A percentile compares a stretch with the other conserved stretches of the same genome.
Conservation (phyloP, 2,888 invertebrate genomes). For the Metalampra italica region DNA sequence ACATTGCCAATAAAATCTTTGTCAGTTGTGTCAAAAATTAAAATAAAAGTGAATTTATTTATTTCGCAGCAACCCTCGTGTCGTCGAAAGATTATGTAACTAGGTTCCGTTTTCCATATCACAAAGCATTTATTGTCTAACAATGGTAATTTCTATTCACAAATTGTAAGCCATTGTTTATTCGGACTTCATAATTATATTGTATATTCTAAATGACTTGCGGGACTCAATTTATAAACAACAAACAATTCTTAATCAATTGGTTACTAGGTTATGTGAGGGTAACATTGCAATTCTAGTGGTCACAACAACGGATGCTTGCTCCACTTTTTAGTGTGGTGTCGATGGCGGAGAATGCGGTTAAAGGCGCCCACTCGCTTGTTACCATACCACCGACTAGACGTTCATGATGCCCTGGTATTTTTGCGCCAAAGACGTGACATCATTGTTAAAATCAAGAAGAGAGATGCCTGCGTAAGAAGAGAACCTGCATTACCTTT, state of each 20-base stretch:
- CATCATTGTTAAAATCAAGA: constrained; percentile 9
- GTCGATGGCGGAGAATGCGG: constrained; percentile 64
- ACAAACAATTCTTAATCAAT: no score
- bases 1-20: not conserved
- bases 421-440: constrained; percentile 16
- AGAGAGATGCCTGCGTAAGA: no score
- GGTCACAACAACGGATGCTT: constrained; percentile 52
- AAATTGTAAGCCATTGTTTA: constrained; percentile 2
- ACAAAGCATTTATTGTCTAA: constrained; percentile 11
- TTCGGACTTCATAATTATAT: not conserved
- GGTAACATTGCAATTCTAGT: constrained; percentile 41
- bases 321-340: constrained; percentile 56
- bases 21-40: not conserved
- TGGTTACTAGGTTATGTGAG: constrained; percentile 18
- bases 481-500: no score
- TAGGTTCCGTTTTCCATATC: constrained; percentile 10
- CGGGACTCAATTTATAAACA: not conserved
- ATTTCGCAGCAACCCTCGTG: constrained; percentile 1
- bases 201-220: not conserved
- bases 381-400: constrained; percentile 22
- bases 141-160: constrained; percentile 11
- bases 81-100: constrained; percentile 12
- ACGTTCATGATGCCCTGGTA: constrained; percentile 34
- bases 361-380: constrained; percentile 44
- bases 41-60: constrained; percentile 1